Percentiles rank a stretch among this genome's conserved stretches.
phyloP scores from a whole-genome alignment of 2,888 invertebrate species.

The Sinelater perroti region DNA sequence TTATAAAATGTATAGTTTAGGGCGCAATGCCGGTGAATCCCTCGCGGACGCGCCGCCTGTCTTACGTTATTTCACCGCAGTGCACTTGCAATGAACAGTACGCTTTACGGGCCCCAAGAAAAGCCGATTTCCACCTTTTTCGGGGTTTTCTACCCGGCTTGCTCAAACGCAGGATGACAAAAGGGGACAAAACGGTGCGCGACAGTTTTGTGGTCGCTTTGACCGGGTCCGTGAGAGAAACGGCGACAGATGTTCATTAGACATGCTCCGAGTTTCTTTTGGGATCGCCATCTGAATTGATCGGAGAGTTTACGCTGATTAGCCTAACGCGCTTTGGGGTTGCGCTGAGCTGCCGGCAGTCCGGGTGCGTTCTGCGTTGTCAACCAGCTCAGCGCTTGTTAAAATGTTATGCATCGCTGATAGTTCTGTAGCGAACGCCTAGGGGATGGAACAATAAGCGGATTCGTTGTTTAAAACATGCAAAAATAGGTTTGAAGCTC shows the following conservation, averaged over 20 bases:
- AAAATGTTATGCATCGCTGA: slow-evolving; percentile 44
- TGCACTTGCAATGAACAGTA: slow-evolving; percentile 35
- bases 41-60: slow-evolving; percentile 43
- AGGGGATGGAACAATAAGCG: slow-evolving; percentile 1
- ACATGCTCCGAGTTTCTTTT: slow-evolving; percentile 54
- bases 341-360: slow-evolving; percentile 39
- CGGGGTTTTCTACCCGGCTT: too few species aligned
- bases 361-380: slow-evolving; percentile 32
- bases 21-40: slow-evolving; percentile 46
- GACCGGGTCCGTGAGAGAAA: slow-evolving; percentile 46
- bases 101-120: slow-evolving; percentile 24
- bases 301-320: slow-evolving; percentile 55
- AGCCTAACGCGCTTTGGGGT: slow-evolving; percentile 53
- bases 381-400: slow-evolving; percentile 44
- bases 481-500: too few species aligned
- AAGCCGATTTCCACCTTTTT: slow-evolving; percentile 9
- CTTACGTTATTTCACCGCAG: slow-evolving; percentile 38
- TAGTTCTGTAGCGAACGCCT: slow-evolving; percentile 28
- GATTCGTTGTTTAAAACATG: not conserved
- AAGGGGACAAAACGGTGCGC: not conserved
- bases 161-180: too few species aligned
- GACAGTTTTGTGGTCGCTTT: slow-evolving; percentile 13
- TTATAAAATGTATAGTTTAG: slow-evolving; percentile 50
- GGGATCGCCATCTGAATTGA: slow-evolving; percentile 47
- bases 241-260: slow-evolving; percentile 57